Conservation (phyloP, 1,140 invertebrate genomes). For the Neotoxoptera formosana region DNA sequence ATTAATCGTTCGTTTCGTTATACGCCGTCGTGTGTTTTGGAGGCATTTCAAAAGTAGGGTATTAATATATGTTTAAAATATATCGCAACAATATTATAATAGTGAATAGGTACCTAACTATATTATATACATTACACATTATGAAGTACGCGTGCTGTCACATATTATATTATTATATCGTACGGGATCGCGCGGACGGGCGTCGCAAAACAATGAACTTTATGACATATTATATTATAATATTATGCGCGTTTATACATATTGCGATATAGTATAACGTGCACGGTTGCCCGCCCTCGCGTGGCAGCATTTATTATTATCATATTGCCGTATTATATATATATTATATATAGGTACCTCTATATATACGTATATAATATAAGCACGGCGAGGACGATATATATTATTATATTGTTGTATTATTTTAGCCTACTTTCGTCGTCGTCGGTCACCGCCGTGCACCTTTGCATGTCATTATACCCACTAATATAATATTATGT, state of each 20-base stretch:
- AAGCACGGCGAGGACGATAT: not conserved
- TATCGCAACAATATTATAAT: not conserved
- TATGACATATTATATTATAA: not conserved
- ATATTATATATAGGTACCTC: too few species aligned
- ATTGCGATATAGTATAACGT: too few species aligned
- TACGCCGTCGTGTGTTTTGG: not conserved
- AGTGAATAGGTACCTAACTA: too few species aligned
- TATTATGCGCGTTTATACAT: not conserved
- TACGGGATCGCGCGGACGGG: not conserved
- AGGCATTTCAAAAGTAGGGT: not conserved
- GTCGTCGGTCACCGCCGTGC: not conserved
- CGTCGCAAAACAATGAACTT: not conserved
- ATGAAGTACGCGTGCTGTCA: not conserved
- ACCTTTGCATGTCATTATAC: not conserved
- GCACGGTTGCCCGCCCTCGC: too few species aligned
- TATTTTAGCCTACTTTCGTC: constrained; percentile 33
- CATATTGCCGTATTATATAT: not conserved
- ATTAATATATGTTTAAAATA: not conserved
- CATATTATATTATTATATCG: not conserved
- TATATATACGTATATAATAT: not conserved
- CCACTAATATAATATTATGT: not conserved
- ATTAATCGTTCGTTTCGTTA: not conserved
- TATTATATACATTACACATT: not conserved
- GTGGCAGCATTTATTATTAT: not conserved
- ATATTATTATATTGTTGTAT: not conserved